phyloP scores from a whole-genome alignment of 2,888 invertebrate genomes.

The Desoria tigrina region DNA sequence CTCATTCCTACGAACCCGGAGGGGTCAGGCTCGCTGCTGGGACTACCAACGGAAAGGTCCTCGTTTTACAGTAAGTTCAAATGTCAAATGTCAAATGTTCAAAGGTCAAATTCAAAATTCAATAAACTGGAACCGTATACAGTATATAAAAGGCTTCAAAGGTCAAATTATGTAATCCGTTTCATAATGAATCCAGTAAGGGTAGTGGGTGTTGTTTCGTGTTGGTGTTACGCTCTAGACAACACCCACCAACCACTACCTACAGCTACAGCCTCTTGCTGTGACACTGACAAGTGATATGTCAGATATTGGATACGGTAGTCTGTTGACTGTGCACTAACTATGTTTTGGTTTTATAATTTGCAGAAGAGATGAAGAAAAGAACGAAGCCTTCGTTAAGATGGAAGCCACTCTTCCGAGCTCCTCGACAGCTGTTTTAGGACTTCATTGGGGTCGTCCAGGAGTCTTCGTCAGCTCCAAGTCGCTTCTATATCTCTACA shows the following conservation, averaged over 20 bases:
- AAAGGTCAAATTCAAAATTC: background rate
- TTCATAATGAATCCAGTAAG: too few species aligned
- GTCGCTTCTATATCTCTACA: conserved; percentile 34
- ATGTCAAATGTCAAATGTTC: background rate
- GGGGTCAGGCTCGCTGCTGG: conserved; percentile 41
- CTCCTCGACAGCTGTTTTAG: conserved; percentile 31
- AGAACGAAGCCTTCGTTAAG: conserved; percentile 23
- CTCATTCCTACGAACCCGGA: conserved; percentile 43
- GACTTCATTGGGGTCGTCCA: conserved; percentile 44
- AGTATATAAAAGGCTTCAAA: conserved; percentile 4
- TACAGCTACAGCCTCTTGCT: too few species aligned
- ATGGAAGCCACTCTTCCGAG: conserved; percentile 34
- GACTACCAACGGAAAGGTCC: conserved; percentile 37
- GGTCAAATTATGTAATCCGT: too few species aligned
- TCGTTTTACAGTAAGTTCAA: conserved; percentile 40
- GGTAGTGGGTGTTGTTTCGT: too few species aligned
- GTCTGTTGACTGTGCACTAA: too few species aligned
- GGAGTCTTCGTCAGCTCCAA: conserved; percentile 43
- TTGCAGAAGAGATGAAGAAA: conserved; percentile 33
- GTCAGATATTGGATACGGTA: too few species aligned
- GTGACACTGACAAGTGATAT: too few species aligned
- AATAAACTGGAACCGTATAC: background rate
- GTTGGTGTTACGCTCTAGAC: too few species aligned
- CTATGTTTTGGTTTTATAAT: too few species aligned
- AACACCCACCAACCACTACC: too few species aligned